phyloP scores from a whole-genome alignment of 1,140 invertebrate genomes.

The Triops cancriformis region DNA sequence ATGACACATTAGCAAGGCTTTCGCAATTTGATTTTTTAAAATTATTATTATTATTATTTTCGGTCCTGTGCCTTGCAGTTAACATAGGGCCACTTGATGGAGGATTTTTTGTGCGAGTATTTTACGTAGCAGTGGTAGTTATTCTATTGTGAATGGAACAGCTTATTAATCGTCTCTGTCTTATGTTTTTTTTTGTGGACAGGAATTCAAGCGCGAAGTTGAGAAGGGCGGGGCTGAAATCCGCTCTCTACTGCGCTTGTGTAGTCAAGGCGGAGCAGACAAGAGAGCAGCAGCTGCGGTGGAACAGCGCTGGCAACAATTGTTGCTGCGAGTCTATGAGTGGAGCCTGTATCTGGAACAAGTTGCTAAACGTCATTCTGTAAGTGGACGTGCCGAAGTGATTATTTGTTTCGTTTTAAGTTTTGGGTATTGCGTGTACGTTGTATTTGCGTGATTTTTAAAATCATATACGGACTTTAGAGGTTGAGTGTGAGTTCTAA shows the following conservation, averaged over 20 bases:
- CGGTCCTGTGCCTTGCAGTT: too few species aligned
- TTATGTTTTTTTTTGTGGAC: background rate
- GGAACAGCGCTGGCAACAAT: background rate
- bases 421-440: too few species aligned
- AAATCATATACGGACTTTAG: background rate
- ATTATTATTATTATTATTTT: too few species aligned
- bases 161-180: background rate
- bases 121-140: background rate
- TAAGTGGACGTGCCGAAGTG: background rate
- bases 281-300: constrained; percentile 12
- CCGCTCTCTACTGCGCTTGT: background rate
- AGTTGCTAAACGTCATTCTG: background rate
- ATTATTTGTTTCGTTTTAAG: too few species aligned
- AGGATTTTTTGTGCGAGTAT: background rate
- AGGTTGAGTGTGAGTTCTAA: background rate
- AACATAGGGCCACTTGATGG: too few species aligned
- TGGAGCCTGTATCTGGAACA: constrained; percentile 5
- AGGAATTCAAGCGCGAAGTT: constrained; percentile 4
- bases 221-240: background rate
- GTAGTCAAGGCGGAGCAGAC: background rate
- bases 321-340: constrained; percentile 5
- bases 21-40: too few species aligned
- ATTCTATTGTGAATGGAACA: background rate
- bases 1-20: too few species aligned
- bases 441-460: background rate